A percentile compares a stretch with the other conserved stretches of the same genome.
These are phyloP conservation scores for Neoitamus cyanurus DNA, from an alignment of 2,888 invertebrate species.

Conservation along the genomic window DNA sequence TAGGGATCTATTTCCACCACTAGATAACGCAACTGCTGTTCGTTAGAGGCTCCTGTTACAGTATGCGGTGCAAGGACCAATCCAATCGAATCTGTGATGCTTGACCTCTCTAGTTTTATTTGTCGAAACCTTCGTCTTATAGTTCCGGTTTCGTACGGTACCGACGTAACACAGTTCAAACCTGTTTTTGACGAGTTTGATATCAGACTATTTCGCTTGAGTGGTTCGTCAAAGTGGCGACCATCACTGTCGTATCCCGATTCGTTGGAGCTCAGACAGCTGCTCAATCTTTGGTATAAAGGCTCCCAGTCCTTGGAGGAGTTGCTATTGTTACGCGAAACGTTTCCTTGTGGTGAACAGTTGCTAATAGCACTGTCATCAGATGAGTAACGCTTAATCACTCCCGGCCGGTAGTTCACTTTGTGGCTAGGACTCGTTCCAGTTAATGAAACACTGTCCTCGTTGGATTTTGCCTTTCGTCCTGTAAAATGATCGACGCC, in stretches of 20 bases:
- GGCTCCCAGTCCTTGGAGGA: conserved; percentile 71
- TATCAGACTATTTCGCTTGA: conserved; percentile 61
- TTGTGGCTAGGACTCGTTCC: conserved; percentile 58
- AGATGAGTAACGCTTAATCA: conserved; percentile 60
- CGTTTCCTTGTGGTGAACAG: conserved; percentile 67
- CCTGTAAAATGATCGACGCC: conserved; percentile 44
- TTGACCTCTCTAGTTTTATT: conserved; percentile 74
- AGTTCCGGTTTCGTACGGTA: conserved; percentile 64
- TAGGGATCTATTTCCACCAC: conserved; percentile 74
- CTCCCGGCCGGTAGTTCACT: conserved; percentile 58
- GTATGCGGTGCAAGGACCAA: conserved; percentile 78
- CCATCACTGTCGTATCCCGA: conserved; percentile 87
- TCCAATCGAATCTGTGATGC: conserved; percentile 76
- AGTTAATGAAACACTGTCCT: conserved; percentile 58
- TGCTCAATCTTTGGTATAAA: conserved; percentile 74
- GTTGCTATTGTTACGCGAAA: conserved; percentile 70
- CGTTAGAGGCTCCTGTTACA: conserved; percentile 65
- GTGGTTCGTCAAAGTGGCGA: conserved; percentile 70
- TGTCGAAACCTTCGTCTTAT: conserved; percentile 73
- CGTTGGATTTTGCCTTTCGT: conserved; percentile 48
- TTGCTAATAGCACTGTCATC: conserved; percentile 61
- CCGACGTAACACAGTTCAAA: conserved; percentile 39
- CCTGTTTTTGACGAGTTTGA: conserved; percentile 15
- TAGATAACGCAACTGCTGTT: conserved; percentile 73
- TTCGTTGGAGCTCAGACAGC: conserved; percentile 84